A percentile compares a stretch with the other conserved stretches of the same genome.
Conservation (phyloP, 1,140 invertebrate species). For the Stenopsyche tienmushanensis region DNA sequence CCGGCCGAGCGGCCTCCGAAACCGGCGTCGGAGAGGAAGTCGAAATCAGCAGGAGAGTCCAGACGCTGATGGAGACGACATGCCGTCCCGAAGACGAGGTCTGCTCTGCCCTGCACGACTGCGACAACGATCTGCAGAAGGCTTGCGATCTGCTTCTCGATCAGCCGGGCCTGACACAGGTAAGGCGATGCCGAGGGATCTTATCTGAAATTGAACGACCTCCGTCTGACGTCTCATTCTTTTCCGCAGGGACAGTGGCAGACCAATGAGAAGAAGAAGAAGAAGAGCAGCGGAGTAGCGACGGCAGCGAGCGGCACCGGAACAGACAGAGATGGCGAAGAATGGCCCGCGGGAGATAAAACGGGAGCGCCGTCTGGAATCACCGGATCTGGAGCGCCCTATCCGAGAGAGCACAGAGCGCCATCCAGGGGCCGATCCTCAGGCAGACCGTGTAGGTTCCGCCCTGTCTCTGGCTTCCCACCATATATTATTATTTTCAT, state of each 20-base stretch:
- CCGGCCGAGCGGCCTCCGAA: not conserved
- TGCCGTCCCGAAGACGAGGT: slow-evolving; percentile 79
- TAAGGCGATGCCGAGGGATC: slow-evolving; percentile 41
- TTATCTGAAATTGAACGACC: too few relatives aligned
- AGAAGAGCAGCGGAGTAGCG: slow-evolving; percentile 64
- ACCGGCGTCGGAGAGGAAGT: slow-evolving; percentile 24
- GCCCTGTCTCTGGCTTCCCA: not conserved
- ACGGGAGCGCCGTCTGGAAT: slow-evolving; percentile 37
- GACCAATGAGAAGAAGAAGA: slow-evolving; percentile 83
- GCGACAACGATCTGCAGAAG: slow-evolving; percentile 72
- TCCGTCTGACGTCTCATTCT: too few relatives aligned
- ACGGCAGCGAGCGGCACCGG: slow-evolving; percentile 47
- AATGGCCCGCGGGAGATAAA: slow-evolving; percentile 14
- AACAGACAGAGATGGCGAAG: slow-evolving; percentile 2
- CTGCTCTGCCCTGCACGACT: slow-evolving; percentile 78
- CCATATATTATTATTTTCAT: not conserved
- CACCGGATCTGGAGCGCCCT: not conserved
- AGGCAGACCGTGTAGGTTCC: slow-evolving; percentile 13
- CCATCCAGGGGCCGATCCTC: slow-evolving; percentile 6
- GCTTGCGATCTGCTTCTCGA: slow-evolving; percentile 60
- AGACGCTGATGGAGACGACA: slow-evolving; percentile 78
- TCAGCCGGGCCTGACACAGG: slow-evolving; percentile 52
- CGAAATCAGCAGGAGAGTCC: slow-evolving; percentile 56
- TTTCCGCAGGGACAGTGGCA: slow-evolving; percentile 75
- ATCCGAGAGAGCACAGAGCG: slow-evolving; percentile 11